Base-by-base conservation (phyloP, 2,888 invertebrate species). In the Ochropleura plecta region DNA sequence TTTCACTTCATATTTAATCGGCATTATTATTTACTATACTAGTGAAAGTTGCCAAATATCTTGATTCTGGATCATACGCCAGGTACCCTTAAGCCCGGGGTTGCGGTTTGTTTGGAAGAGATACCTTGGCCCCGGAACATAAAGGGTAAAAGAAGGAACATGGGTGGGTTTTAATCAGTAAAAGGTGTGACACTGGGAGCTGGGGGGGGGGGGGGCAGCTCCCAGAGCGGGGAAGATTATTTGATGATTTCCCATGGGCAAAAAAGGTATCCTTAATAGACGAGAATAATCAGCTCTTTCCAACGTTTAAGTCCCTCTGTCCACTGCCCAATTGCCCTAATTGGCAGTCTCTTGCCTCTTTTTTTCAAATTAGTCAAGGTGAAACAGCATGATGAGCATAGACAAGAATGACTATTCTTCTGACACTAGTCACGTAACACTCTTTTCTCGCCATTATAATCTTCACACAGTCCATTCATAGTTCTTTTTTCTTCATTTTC, bases 281-380 rank as follows among this genome's bases (percentile, higher is more conserved):
- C n/a, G n/a, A n/a, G n/a, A n/a, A 40, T 9, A 0, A 49, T 14
- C 10, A n/a, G n/a, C 0, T 46, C 5, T 16, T 0, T 30, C 12
- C 5, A 60, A 6, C 0, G 1, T 55, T 53, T 68, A n/a, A 14
- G 14, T 30, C 30, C 20, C 7, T 30, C 14, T 57, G 57, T 12
- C 16, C 30, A 3, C 8, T 57, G 16, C 30, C 1, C 14, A 57
- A 30, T 57, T 30, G 57, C 30, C 8, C 3, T 30, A 30, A 57
- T 8, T 57, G 30, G 8, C 0, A 30, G 3, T 16, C 16, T 16
- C 3, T 14, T 57, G 57, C 57, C n/a, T n/a, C 14, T 0, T 7
- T 57, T 57, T 57, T 3, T 30, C 57, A 16, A 20, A 55, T 10
- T 10, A 55, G 6, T 55, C 20, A 55, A 20, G 20, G 20, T 55